Conservation (phyloP, 2,888 invertebrate species). For the Rhynchonema sp. region DNA sequence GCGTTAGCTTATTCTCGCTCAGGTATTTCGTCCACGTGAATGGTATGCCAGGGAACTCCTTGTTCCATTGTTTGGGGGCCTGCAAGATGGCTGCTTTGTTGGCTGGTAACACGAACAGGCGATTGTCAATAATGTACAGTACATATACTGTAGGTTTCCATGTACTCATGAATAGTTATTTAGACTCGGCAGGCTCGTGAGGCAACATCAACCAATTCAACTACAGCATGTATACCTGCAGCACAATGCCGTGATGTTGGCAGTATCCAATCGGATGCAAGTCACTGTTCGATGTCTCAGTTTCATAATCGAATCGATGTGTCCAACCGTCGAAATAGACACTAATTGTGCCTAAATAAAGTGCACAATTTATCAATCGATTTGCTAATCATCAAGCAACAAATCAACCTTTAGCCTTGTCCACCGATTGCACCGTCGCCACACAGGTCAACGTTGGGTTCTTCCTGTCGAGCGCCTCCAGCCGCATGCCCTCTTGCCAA, state of each 20-base stretch:
- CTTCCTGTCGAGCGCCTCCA: conserved; percentile 1
- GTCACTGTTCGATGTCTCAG: background rate
- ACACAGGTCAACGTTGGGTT: conserved; percentile 3
- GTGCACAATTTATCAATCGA: too few species aligned
- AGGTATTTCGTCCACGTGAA: background rate
- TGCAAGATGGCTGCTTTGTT: background rate
- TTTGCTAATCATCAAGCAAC: too few species aligned
- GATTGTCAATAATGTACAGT: too few species aligned
- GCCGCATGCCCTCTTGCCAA: background rate
- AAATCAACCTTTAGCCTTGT: too few species aligned
- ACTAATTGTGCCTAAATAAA: background rate
- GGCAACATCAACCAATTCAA: too few species aligned
- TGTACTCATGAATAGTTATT: too few species aligned
- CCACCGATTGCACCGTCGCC: background rate
- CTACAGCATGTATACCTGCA: background rate
- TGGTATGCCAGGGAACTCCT: background rate
- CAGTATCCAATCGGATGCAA: conserved; percentile 2
- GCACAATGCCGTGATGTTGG: background rate
- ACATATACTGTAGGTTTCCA: too few species aligned
- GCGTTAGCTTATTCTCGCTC: background rate
- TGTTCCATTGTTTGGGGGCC: background rate
- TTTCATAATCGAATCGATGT: background rate
- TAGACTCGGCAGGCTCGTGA: too few species aligned
- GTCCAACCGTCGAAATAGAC: conserved; percentile 6
- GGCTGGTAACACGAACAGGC: too few species aligned